Evolutionary conservation across 2,113 vertebrate genomes (phyloP), one percentile per base, ranked within the genome.

Genomic region (Macheiramphus alcinus): DNA sequence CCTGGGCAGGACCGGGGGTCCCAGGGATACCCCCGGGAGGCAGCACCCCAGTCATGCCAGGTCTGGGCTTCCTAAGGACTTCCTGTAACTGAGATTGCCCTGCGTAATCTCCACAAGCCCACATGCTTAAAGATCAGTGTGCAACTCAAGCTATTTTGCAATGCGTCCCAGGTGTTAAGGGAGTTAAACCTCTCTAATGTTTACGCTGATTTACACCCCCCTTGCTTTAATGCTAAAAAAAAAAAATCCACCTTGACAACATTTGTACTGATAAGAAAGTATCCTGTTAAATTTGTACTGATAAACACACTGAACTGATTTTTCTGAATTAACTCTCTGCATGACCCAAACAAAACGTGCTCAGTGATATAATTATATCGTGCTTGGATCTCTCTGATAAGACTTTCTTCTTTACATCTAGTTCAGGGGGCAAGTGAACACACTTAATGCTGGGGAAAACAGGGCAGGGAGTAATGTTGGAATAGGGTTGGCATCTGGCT

Each of bases 1-100:
- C 43, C 29, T 1, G 3, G 48, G 23, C 36, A 31, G 53, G 53
- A 38, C 1, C 0, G 0, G 5, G 8, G 9, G 10, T 17, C 4
- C 55, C 16, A 20, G 34, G 14, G 29, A 29, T 40, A 52, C 18
- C 18, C 5, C n/a, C n/a, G 26, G 45, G 43, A 78, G 34, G 25
- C 42, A 83, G 27, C 17, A 81, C 32, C 15, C 27, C 7, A 0
- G 10, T 43, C 20, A 7, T 55, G 45, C 17, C 47, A 56, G 15
- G 7, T 34, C 11, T 18, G 55, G 55, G 18, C 47, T 74, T 88
- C 52, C 38, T 42, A 17, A 76, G 15, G 42, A 70, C 15, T 55
- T 71, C n/a, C 21, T n/a, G 48, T 45, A 58, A 32, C 36, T 83
- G 62, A 29, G 10, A 52, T n/a, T 50, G 25, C 25, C 11, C 11